These are phyloP conservation scores for Aplysia californica DNA, from an alignment of 1,140 invertebrate genomes.

Conservation along the genomic window DNA sequence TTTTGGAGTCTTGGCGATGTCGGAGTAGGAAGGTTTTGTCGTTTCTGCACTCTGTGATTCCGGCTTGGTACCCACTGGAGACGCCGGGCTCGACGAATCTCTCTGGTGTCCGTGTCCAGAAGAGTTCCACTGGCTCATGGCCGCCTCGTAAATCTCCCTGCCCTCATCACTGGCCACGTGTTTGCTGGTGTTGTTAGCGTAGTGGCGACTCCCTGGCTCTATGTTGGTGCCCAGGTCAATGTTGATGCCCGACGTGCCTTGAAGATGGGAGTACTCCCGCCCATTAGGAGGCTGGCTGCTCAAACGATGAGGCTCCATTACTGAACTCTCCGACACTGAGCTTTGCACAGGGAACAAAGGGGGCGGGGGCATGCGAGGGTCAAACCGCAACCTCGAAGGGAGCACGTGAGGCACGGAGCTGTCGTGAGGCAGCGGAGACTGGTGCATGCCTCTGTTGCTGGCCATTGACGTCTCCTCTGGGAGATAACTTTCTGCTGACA, in stretches of 20 bases:
- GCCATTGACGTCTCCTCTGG: too few relatives aligned
- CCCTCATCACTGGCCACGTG: background rate
- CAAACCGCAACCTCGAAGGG: too few relatives aligned
- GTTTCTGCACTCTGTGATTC: background rate
- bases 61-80: background rate
- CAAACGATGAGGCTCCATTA: background rate
- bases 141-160: background rate
- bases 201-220: background rate
- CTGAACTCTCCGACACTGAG: background rate
- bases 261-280: background rate
- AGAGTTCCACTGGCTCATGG: background rate
- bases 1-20: slow-evolving; percentile 27
- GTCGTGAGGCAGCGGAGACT: too few relatives aligned
- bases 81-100: background rate
- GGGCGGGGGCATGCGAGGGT: slow-evolving; percentile 6
- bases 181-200: background rate
- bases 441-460: too few relatives aligned
- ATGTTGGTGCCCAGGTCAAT: slow-evolving; percentile 8
- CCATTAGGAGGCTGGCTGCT: too few relatives aligned
- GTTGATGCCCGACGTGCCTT: background rate
- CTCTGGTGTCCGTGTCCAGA: background rate
- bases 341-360: background rate
- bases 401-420: too few relatives aligned
- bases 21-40: slow-evolving; percentile 20
- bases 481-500: too few relatives aligned